Percentiles rank a stretch among this genome's conserved stretches.
phyloP scores from a whole-genome alignment of 2,888 invertebrate genomes.

The Acleris cristana region DNA sequence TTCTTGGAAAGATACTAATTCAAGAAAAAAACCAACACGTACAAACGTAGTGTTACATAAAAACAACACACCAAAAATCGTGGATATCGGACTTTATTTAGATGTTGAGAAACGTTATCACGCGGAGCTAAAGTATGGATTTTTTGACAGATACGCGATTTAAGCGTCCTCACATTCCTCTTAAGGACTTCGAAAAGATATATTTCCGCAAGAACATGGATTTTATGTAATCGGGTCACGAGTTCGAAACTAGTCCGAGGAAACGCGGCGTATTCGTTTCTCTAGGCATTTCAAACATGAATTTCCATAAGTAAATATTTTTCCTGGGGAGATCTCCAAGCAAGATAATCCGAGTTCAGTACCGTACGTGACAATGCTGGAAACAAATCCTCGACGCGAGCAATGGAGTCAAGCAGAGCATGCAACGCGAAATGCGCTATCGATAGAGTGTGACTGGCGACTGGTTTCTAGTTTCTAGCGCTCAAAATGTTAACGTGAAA shows the following conservation, averaged over 20 bases:
- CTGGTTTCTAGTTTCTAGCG: background rate
- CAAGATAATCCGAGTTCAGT: slow-evolving; percentile 15
- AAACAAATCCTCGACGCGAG: slow-evolving; percentile 48
- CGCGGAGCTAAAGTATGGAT: too few relatives aligned
- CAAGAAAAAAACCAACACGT: too few relatives aligned
- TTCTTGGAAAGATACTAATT: too few relatives aligned
- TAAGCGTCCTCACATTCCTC: too few relatives aligned
- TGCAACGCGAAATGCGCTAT: slow-evolving; percentile 45
- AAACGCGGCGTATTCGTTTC: slow-evolving; percentile 14
- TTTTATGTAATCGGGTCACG: slow-evolving; percentile 16
- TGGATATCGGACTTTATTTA: too few relatives aligned
- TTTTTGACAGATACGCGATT: too few relatives aligned
- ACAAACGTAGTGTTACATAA: too few relatives aligned
- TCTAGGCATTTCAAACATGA: slow-evolving; percentile 21
- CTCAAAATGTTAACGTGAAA: too few relatives aligned
- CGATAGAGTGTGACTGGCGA: background rate
- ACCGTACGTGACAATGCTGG: slow-evolving; percentile 36
- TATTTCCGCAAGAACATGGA: background rate
- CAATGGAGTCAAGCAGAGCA: slow-evolving; percentile 48
- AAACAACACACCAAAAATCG: too few relatives aligned
- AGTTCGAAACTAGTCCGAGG: slow-evolving; percentile 6
- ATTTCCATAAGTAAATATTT: slow-evolving; percentile 30
- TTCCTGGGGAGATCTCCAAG: slow-evolving; percentile 1
- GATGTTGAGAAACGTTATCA: too few relatives aligned
- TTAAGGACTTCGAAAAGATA: background rate